Percentiles rank a stretch among this genome's conserved stretches.
phyloP scores from a whole-genome alignment of 2,113 vertebrate species.

The Spilogale gracilis region DNA sequence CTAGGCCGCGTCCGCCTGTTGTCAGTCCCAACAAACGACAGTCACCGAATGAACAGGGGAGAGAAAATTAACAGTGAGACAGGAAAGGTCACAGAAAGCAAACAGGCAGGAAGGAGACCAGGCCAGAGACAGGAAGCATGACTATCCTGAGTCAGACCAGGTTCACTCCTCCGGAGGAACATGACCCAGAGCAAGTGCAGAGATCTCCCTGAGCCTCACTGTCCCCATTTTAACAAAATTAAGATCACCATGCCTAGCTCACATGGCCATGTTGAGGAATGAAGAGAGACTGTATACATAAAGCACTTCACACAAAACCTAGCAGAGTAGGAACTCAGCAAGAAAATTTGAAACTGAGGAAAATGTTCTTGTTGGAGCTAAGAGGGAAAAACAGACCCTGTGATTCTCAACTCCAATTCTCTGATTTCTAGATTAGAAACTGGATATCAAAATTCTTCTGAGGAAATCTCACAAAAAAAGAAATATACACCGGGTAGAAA shows the following conservation, averaged over 20 bases:
- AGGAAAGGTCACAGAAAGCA: constrained; percentile 39
- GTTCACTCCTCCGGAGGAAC: background rate
- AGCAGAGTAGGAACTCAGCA: background rate
- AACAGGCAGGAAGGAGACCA: background rate
- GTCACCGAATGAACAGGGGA: background rate
- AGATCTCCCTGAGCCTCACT: background rate
- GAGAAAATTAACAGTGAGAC: constrained; percentile 25
- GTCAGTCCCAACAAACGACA: background rate
- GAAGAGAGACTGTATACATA: background rate
- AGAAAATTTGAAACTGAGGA: background rate
- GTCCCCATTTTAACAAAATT: background rate
- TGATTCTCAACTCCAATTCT: background rate
- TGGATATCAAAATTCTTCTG: background rate
- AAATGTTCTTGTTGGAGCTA: background rate
- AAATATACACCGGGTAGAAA: background rate
- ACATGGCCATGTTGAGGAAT: background rate
- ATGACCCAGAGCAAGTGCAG: background rate
- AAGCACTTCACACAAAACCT: background rate
- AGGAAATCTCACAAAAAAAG: background rate
- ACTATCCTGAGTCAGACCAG: background rate
- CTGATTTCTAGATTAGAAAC: constrained; percentile 55
- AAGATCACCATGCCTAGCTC: background rate
- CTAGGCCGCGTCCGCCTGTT: background rate
- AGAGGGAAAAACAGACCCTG: background rate
- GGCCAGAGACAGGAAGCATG: background rate